A percentile compares a stretch with the other conserved stretches of the same genome.
Evolutionary conservation across 2,113 vertebrate species (phyloP).

Genomic region (Forbesichthys agassizii): DNA sequence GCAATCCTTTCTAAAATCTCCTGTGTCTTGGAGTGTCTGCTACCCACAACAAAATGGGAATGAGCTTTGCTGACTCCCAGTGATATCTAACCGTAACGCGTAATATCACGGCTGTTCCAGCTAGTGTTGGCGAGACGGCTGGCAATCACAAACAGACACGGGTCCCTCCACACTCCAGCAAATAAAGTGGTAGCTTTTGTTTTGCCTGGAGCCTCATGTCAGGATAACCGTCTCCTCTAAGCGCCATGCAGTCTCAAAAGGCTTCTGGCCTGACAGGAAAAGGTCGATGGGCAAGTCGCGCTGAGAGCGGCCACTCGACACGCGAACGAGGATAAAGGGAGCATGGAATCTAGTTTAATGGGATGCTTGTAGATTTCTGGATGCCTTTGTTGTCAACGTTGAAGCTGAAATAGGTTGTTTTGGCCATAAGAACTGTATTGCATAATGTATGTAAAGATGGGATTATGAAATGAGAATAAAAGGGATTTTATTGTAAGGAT

Average conservation of each 20-base stretch:
- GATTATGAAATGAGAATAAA: too few species aligned
- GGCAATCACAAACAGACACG: constrained; percentile 29
- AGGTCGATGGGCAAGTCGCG: constrained; percentile 54
- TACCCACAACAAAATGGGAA: constrained; percentile 42
- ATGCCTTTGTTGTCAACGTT: too few species aligned
- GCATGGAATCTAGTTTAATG: constrained; percentile 50
- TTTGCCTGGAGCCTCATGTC: constrained; percentile 24
- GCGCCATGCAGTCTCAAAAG: constrained; percentile 29
- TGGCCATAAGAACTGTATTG: too few species aligned
- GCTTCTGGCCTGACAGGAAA: constrained; percentile 42
- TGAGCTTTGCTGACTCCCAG: constrained; percentile 29
- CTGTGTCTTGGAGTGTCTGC: constrained; percentile 31
- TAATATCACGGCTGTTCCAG: constrained; percentile 19
- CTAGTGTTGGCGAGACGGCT: constrained; percentile 14
- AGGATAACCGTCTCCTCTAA: constrained; percentile 21
- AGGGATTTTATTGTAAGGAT: too few species aligned
- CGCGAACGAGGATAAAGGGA: background rate
- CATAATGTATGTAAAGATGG: too few species aligned
- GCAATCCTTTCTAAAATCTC: constrained; percentile 60
- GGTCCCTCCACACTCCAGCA: constrained; percentile 28
- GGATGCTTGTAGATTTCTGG: too few species aligned
- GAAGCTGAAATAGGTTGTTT: too few species aligned
- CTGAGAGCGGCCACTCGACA: constrained; percentile 46
- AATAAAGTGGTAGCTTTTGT: constrained; percentile 49
- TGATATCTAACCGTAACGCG: constrained; percentile 41